Conservation (phyloP, 2,888 invertebrate genomes). For the Operophtera brumata region DNA sequence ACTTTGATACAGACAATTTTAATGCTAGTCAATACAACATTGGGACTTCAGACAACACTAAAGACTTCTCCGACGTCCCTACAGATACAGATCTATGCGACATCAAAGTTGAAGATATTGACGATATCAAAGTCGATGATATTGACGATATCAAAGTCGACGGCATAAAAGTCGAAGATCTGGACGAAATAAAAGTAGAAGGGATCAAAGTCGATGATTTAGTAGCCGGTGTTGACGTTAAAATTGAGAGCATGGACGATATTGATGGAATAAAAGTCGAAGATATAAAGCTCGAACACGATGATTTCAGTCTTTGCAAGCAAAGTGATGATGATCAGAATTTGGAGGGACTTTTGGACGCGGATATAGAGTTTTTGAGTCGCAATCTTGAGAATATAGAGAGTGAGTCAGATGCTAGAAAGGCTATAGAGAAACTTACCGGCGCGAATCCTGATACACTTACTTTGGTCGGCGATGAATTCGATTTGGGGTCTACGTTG, state of each 20-base stretch:
- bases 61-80: conserved; percentile 65
- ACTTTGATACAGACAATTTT: conserved; percentile 63
- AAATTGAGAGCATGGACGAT: conserved; percentile 68
- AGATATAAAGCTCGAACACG: conserved; percentile 70
- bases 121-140: conserved; percentile 72
- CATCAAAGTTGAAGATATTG: conserved; percentile 74
- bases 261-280: conserved; percentile 69
- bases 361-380: conserved; percentile 76
- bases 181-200: conserved; percentile 68
- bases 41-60: conserved; percentile 57
- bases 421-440: conserved; percentile 76
- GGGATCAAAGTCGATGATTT: conserved; percentile 69
- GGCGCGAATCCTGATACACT: conserved; percentile 74
- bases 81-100: conserved; percentile 69
- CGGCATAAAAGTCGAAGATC: conserved; percentile 67
- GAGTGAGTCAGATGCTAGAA: conserved; percentile 75
- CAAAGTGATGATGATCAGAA: conserved; percentile 63
- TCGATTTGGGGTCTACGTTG: conserved; percentile 72
- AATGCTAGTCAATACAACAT: conserved; percentile 66
- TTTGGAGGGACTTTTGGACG: conserved; percentile 70
- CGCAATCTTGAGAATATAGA: conserved; percentile 75
- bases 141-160: conserved; percentile 75
- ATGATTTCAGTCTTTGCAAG: conserved; percentile 67
- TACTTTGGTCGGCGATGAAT: conserved; percentile 73
- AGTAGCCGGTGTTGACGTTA: conserved; percentile 55